These are phyloP conservation scores for Conchocele bisecta DNA, from an alignment of 2,888 invertebrate genomes.

Conservation along the genomic window DNA sequence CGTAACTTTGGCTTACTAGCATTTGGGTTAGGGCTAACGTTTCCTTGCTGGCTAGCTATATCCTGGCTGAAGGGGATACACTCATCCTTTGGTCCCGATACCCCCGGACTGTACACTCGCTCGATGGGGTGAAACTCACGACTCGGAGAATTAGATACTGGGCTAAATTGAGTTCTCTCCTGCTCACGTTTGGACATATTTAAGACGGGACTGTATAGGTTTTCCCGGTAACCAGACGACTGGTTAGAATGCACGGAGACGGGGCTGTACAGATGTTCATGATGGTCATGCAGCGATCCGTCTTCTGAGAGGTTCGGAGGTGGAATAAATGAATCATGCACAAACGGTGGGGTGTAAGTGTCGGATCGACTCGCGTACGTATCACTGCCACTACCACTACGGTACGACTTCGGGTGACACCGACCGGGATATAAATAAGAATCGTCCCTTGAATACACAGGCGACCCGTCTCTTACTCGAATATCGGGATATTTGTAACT, in stretches of 20 bases:
- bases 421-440: conserved; percentile 54
- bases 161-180: conserved; percentile 45
- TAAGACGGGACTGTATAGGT: conserved; percentile 59
- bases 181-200: conserved; percentile 52
- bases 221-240: conserved; percentile 50
- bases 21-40: conserved; percentile 65
- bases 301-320: conserved; percentile 55
- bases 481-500: conserved; percentile 56
- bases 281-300: conserved; percentile 57
- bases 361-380: conserved; percentile 64
- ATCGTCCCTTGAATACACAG: conserved; percentile 59
- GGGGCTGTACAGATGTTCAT: conserved; percentile 61
- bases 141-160: conserved; percentile 34
- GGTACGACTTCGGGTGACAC: conserved; percentile 45
- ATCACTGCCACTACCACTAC: conserved; percentile 61
- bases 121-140: conserved; percentile 54
- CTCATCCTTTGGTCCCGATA: conserved; percentile 61
- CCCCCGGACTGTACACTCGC: conserved; percentile 59
- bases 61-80: conserved; percentile 78
- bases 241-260: conserved; percentile 54
- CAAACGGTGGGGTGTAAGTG: conserved; percentile 61
- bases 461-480: conserved; percentile 55
- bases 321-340: conserved; percentile 59
- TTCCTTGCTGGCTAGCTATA: conserved; percentile 72
- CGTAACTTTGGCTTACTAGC: conserved; percentile 77